Evolutionary conservation across 2,797 vertebrate species (phyloP), one percentile per base, ranked within the genome.

Genomic region (Spinibarbus caldwelli): DNA sequence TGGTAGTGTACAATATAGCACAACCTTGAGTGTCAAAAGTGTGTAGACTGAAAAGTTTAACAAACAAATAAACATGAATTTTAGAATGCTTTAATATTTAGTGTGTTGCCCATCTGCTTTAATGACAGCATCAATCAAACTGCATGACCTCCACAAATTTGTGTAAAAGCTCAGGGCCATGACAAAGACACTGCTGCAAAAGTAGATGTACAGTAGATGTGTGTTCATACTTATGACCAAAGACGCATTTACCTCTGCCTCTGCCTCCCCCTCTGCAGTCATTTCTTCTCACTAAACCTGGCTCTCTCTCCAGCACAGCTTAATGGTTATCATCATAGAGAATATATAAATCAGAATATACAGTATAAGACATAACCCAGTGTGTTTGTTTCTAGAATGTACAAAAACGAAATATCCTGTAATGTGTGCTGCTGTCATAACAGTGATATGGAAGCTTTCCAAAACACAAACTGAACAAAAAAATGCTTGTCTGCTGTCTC

Each of bases 341-440:
- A 14, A 41, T 10, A n/a, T 41, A 17, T 19, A 77, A n/a, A 41
- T n/a, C 75, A 77, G 21, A 77, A n/a, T 41, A 26, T 59, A 59
- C 14, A 41, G 52, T 59, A 41, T 57, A n/a, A n/a, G 8, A 38
- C 19, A 34, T 57, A 12, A 62, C 29, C 29, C 38, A 7, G 41
- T 36, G 54, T 7, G 14, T 41, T 73, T 73, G 26, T 82, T 31
- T 64, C 59, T 29, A 31, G 23, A 54, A 54, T 38, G 34, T 12
- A 71, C 52, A 34, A 82, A n/a, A 80, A 54, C 31, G 14, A 45
- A 62, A 47, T 11, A 29, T 23, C 17, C 29, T 12, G 23, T 72
- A 71, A 62, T 26, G 41, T 70, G 47, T 82, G 41, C 34, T 59
- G 67, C 49, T 82, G 67, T 68, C 36, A 31, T 29, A 57, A 62